phyloP scores from a whole-genome alignment of 1,140 invertebrate genomes.

The Spodoptera frugiperda region DNA sequence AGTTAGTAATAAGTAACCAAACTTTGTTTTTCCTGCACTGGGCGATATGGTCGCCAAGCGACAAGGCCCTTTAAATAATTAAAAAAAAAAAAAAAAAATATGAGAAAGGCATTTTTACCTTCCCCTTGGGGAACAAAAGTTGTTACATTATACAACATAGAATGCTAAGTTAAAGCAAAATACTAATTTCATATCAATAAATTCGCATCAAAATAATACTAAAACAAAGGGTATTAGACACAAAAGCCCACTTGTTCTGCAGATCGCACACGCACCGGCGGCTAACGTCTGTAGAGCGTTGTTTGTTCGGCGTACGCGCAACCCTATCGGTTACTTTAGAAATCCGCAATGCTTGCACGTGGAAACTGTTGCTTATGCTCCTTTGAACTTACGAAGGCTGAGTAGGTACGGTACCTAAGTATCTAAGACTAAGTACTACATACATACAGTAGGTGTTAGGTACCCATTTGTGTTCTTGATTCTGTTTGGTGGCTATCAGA shows the following conservation, averaged over 20 bases:
- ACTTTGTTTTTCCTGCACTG: too few species aligned
- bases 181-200: too few species aligned
- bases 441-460: neutral
- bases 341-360: constrained; percentile 54
- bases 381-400: constrained; percentile 16
- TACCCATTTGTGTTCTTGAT: too few species aligned
- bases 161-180: too few species aligned
- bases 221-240: constrained; percentile 6
- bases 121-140: too few species aligned
- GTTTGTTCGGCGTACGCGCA: constrained; percentile 51
- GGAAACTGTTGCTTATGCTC: constrained; percentile 54
- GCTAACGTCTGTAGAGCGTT: constrained; percentile 52
- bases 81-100: too few species aligned
- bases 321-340: constrained; percentile 57
- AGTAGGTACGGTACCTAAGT: neutral
- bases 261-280: constrained; percentile 53
- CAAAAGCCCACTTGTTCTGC: neutral
- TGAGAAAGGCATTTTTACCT: too few species aligned
- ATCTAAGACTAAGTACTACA: neutral
- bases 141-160: neutral
- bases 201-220: constrained; percentile 7
- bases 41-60: too few species aligned
- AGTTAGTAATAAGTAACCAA: too few species aligned
- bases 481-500: too few species aligned
- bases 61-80: too few species aligned